Conservation (phyloP, 2,888 invertebrate species). For the Chironomus tentans region DNA sequence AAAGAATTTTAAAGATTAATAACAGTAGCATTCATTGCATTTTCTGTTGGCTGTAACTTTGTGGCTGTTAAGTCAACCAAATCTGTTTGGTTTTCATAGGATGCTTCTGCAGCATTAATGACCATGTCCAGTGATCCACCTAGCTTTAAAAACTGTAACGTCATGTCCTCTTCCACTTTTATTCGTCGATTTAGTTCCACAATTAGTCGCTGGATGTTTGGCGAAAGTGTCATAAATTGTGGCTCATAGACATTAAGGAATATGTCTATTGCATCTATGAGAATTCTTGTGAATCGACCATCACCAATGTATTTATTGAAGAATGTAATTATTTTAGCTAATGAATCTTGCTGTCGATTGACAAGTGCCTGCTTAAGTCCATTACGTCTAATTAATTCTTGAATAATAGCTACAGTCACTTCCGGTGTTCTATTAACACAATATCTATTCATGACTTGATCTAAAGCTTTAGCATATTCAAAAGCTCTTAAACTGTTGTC, state of each 20-base stretch:
- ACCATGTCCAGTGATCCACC: conserved; percentile 63
- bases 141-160: conserved; percentile 52
- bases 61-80: not conserved
- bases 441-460: conserved; percentile 53
- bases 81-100: conserved; percentile 38
- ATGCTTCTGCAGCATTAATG: conserved; percentile 45
- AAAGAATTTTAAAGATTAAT: conserved; percentile 5
- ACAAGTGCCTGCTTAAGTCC: conserved; percentile 66
- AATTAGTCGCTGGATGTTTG: conserved; percentile 53
- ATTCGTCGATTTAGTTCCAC: conserved; percentile 52
- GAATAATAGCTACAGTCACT: conserved; percentile 67
- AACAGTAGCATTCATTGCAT: conserved; percentile 1
- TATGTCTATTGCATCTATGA: conserved; percentile 64
- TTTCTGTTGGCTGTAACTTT: conserved; percentile 4
- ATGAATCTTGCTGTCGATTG: conserved; percentile 57
- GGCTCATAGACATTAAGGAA: conserved; percentile 68
- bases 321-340: conserved; percentile 63
- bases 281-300: conserved; percentile 59
- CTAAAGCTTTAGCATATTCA: conserved; percentile 71
- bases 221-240: conserved; percentile 52
- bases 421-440: conserved; percentile 61
- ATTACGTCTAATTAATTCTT: conserved; percentile 77
- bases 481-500: conserved; percentile 69
- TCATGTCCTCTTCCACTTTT: conserved; percentile 58
- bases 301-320: conserved; percentile 65